Evolutionary conservation across 2,113 vertebrate genomes (phyloP).

Genomic region (Microcebus jonahi): DNA sequence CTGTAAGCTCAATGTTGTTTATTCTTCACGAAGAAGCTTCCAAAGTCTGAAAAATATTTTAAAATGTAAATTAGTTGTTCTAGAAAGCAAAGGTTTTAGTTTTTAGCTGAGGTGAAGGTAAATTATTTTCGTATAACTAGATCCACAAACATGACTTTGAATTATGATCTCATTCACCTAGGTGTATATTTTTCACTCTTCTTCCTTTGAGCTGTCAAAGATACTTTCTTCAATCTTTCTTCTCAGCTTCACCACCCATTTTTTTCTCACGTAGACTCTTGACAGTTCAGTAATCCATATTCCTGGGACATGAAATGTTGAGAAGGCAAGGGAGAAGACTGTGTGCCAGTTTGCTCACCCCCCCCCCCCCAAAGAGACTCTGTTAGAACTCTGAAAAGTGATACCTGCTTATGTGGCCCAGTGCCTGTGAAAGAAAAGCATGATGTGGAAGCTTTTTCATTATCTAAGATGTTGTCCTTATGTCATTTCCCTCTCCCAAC

Average conservation of each 20-base stretch:
- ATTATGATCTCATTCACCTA: background rate
- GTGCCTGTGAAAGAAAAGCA: background rate
- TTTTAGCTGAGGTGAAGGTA: background rate
- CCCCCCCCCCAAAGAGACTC: background rate
- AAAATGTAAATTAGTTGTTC: background rate
- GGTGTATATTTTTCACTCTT: background rate
- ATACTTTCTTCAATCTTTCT: background rate
- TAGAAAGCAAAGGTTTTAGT: conserved; percentile 16
- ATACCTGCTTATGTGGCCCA: background rate
- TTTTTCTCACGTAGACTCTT: background rate
- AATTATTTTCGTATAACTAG: background rate
- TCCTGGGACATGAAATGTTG: background rate
- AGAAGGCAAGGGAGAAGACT: conserved; percentile 4
- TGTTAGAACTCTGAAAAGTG: background rate
- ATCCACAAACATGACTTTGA: background rate
- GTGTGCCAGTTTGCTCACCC: background rate
- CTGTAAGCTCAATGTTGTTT: background rate
- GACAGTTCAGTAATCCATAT: background rate
- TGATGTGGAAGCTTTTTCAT: background rate
- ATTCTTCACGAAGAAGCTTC: background rate
- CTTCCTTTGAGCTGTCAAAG: conserved; percentile 3
- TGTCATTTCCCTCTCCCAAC: background rate
- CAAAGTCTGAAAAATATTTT: background rate
- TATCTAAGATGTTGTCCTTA: background rate
- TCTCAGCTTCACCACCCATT: background rate